Conservation (phyloP, 2,888 invertebrate species). For the Thereva unica region DNA sequence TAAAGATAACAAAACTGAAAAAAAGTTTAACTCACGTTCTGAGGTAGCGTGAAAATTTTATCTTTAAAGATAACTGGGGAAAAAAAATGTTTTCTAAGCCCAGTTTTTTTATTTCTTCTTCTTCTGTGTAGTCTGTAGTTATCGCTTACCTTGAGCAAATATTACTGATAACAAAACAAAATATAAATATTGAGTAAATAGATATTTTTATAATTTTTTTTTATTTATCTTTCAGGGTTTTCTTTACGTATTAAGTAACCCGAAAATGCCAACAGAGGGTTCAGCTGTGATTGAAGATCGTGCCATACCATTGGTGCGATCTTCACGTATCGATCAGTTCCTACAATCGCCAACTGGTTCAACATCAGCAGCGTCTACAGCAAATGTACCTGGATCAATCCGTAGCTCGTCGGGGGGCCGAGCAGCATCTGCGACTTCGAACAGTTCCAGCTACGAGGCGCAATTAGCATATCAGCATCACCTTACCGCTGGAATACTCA, state of each 20-base stretch:
- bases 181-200: no score
- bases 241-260: not conserved
- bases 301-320: conserved; percentile 53
- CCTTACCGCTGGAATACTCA: conserved; percentile 59
- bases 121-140: no score
- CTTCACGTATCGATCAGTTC: conserved; percentile 66
- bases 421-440: conserved; percentile 52
- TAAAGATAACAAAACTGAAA: no score
- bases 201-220: not conserved
- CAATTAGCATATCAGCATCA: conserved; percentile 72
- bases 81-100: no score
- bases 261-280: conserved; percentile 53
- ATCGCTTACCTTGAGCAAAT: no score
- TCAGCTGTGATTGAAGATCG: conserved; percentile 48
- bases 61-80: no score
- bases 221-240: conserved; percentile 17
- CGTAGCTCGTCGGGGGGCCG: conserved; percentile 60
- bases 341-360: conserved; percentile 62
- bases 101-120: no score
- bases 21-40: no score
- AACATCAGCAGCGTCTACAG: conserved; percentile 43
- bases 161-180: no score
- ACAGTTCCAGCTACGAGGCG: conserved; percentile 64
- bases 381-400: conserved; percentile 41
- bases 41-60: no score